Conservation (phyloP, 2,113 vertebrate genomes). For the Protomyctophum bolini region DNA sequence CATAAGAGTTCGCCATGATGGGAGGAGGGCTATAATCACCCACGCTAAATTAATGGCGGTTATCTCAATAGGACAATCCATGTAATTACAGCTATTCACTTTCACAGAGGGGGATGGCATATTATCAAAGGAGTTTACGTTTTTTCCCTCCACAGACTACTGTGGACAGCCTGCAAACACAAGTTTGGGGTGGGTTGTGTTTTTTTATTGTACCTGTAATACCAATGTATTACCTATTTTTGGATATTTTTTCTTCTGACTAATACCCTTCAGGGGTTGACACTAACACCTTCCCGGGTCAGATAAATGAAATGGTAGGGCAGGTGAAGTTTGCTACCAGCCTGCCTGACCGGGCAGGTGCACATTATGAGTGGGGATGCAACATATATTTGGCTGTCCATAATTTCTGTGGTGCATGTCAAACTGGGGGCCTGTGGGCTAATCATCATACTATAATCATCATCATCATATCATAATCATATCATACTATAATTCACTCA, state of each 20-base stretch:
- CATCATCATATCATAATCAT: no score
- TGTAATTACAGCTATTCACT: not conserved
- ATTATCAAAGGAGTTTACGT: not conserved
- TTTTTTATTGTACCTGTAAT: not conserved
- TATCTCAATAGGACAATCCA: not conserved
- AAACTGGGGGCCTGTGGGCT: no score
- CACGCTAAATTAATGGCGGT: not conserved
- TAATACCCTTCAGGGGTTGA: no score
- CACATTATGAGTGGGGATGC: no score
- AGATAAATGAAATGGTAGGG: not conserved
- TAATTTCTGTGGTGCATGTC: no score
- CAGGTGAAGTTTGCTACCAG: not conserved
- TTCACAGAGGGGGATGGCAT: not conserved
- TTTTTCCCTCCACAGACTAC: not conserved
- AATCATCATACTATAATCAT: no score
- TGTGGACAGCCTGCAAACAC: not conserved
- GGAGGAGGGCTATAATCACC: no score
- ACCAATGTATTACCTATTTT: not conserved
- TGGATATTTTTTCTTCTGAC: no score
- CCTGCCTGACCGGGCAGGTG: constrained; percentile 7
- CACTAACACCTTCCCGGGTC: no score
- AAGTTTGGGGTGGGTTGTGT: not conserved
- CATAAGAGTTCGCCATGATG: not conserved
- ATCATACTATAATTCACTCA: no score
- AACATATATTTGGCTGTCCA: no score